Conservation (phyloP, 2,113 vertebrate species). For the Chloropsis cyanopogon region DNA sequence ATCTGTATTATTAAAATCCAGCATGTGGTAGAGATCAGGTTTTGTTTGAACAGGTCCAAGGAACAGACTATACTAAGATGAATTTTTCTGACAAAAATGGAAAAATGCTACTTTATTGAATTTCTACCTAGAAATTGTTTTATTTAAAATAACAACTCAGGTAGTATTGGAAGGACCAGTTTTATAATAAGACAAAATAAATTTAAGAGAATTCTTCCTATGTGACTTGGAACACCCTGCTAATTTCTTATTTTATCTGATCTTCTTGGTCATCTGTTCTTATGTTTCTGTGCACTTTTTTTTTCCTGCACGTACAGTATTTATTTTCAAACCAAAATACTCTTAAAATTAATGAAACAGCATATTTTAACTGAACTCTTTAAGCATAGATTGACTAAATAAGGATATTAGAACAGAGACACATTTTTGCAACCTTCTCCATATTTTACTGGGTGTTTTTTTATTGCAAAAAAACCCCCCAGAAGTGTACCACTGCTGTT, state of each 20-base stretch:
- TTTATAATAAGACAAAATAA: background rate
- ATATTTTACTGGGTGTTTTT: background rate
- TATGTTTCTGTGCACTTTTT: background rate
- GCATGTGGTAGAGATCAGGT: background rate
- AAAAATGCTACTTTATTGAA: background rate
- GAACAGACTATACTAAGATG: background rate
- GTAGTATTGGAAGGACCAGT: background rate
- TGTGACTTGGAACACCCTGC: background rate
- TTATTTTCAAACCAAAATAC: background rate
- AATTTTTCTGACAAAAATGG: background rate
- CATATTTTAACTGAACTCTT: background rate
- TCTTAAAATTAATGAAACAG: background rate
- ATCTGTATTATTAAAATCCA: constrained; percentile 4
- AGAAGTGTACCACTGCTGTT: background rate
- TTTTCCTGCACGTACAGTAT: background rate
- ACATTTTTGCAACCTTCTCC: background rate
- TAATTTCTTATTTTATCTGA: background rate
- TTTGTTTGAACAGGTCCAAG: background rate
- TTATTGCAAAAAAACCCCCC: fast-evolving
- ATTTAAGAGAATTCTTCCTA: background rate
- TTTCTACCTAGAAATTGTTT: background rate
- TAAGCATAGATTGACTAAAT: background rate
- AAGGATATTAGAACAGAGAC: background rate
- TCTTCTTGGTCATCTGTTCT: background rate
- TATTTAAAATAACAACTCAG: background rate